Percentiles rank a stretch among this genome's conserved stretches.
These are phyloP conservation scores for Tragelaphus imberbis DNA, from an alignment of 2,113 vertebrate genomes.

Conservation along the genomic window DNA sequence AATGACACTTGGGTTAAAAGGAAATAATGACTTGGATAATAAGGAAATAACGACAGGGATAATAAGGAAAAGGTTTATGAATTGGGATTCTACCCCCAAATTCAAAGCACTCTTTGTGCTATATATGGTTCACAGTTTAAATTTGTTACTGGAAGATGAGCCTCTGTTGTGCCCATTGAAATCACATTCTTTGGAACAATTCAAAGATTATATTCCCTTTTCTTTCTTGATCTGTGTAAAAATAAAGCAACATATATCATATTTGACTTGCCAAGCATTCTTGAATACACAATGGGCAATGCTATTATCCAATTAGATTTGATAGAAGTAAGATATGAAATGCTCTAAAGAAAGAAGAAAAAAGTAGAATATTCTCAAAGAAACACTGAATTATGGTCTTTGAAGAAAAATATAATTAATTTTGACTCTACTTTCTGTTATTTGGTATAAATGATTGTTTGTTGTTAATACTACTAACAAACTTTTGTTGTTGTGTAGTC, in stretches of 20 bases:
- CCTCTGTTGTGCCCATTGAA: background rate
- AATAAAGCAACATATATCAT: background rate
- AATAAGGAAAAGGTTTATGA: background rate
- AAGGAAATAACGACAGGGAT: background rate
- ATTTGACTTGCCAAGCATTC: background rate
- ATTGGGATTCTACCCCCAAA: background rate
- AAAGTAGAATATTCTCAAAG: background rate
- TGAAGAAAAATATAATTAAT: slow-evolving; percentile 13
- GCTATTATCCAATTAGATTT: background rate
- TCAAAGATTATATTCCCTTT: background rate
- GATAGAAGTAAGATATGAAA: background rate
- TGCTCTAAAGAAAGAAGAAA: background rate
- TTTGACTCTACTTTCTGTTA: background rate
- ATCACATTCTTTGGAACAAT: background rate
- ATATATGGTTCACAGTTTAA: background rate
- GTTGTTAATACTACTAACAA: background rate
- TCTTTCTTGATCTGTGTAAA: background rate
- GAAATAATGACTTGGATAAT: background rate
- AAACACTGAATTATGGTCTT: background rate
- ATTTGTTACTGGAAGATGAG: background rate
- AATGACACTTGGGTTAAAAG: background rate
- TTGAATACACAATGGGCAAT: background rate
- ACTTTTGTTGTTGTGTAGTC: background rate
- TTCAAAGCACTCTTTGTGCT: background rate
- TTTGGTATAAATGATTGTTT: background rate